These are phyloP conservation scores for Lampropteryx suffumata DNA, from an alignment of 2,888 invertebrate species.

Conservation along the genomic window DNA sequence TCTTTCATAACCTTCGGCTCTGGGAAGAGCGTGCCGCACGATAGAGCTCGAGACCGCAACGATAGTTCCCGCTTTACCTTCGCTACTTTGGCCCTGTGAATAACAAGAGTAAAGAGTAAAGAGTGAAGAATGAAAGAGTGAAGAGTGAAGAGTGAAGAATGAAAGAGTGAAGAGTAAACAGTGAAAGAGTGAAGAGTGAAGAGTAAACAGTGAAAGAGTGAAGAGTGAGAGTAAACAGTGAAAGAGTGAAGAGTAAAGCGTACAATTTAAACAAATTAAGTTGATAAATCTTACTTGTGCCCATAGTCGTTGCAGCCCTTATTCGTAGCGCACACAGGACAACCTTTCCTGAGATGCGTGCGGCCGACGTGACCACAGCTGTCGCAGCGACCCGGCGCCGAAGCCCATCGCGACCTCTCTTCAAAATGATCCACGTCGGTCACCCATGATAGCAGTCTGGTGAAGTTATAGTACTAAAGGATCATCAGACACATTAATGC, in stretches of 20 bases:
- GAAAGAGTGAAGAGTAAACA: too few relatives aligned
- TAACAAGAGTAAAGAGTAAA: neutral
- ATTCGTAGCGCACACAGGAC: conserved; percentile 83
- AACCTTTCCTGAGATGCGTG: conserved; percentile 85
- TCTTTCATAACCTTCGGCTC: conserved; percentile 89
- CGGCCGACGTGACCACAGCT: conserved; percentile 89
- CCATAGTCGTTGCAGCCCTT: conserved; percentile 84
- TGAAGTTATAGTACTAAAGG: conserved; percentile 7
- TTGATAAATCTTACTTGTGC: conserved; percentile 76
- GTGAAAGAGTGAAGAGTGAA: too few relatives aligned
- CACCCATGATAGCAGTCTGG: conserved; percentile 86
- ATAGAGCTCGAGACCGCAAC: conserved; percentile 86
- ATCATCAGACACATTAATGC: too few relatives aligned
- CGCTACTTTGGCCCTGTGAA: conserved; percentile 83
- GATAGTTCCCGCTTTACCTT: conserved; percentile 86
- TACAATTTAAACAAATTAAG: too few relatives aligned
- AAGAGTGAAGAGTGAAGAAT: too few relatives aligned
- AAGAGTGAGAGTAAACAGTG: too few relatives aligned
- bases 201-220: too few relatives aligned
- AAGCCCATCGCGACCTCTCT: conserved; percentile 75
- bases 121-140: too few relatives aligned
- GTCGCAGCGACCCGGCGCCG: conserved; percentile 85
- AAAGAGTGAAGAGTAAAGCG: too few relatives aligned
- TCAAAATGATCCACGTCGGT: conserved; percentile 79
- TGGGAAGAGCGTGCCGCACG: conserved; percentile 85